phyloP scores from a whole-genome alignment of 2,888 invertebrate species.

The Branchellion lobata region DNA sequence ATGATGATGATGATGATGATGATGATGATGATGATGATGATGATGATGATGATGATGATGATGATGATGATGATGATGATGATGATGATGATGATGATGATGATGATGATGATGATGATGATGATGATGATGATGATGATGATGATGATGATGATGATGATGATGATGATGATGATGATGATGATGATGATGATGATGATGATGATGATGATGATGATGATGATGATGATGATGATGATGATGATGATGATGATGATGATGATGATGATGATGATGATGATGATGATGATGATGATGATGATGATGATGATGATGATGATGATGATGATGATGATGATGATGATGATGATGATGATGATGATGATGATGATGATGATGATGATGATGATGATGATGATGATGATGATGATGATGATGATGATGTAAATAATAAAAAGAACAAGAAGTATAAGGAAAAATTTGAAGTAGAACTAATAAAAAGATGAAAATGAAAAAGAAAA shows the following conservation, averaged over 20 bases:
- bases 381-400: conserved; percentile 25
- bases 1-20: conserved; percentile 17
- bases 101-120: background rate
- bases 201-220: conserved; percentile 27
- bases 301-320: conserved; percentile 29
- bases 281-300: conserved; percentile 23
- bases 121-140: conserved; percentile 40
- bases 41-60: conserved; percentile 35
- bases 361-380: conserved; percentile 14
- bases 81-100: conserved; percentile 35
- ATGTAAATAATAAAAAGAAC: too few species aligned
- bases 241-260: conserved; percentile 27
- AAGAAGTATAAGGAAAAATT: too few species aligned
- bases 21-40: conserved; percentile 37
- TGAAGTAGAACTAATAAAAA: too few species aligned
- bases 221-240: conserved; percentile 6
- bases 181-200: conserved; percentile 11
- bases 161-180: conserved; percentile 17
- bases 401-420: conserved; percentile 22
- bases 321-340: conserved; percentile 17
- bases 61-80: conserved; percentile 38
- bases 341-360: conserved; percentile 27
- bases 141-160: conserved; percentile 37
- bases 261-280: conserved; percentile 19
- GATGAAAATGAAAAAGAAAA: too few species aligned